Evolutionary conservation across 2,888 invertebrate species (phyloP).

Genomic region (Escarpia spicata): DNA sequence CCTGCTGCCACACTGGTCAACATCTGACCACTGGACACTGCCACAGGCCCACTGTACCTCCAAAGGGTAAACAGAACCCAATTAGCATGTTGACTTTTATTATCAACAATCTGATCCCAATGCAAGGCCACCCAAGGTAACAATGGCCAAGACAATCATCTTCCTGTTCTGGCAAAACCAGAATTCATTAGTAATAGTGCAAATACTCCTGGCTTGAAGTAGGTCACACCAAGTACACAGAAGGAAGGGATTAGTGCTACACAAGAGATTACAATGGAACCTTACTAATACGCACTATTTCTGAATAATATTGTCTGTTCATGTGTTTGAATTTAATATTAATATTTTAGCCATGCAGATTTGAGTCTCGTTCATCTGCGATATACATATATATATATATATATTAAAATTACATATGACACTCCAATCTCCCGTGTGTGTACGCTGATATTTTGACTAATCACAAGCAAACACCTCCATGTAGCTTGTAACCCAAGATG

Average conservation of each 20-base stretch:
- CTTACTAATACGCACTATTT: neutral
- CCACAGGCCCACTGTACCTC: neutral
- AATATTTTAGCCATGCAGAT: too few species aligned
- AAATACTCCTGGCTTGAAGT: neutral
- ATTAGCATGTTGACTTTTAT: neutral
- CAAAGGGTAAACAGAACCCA: neutral
- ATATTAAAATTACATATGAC: too few species aligned
- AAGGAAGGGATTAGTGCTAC: neutral
- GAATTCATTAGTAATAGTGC: slow-evolving; percentile 8
- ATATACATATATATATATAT: too few species aligned
- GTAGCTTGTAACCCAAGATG: too few species aligned
- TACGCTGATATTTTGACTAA: too few species aligned
- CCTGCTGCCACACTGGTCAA: neutral
- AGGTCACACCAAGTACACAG: neutral
- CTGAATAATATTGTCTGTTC: too few species aligned
- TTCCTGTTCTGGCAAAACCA: neutral
- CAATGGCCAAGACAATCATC: neutral
- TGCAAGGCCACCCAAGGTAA: neutral
- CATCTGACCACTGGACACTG: neutral
- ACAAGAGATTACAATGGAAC: neutral
- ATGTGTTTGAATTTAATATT: too few species aligned
- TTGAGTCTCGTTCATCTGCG: too few species aligned
- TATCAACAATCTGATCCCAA: neutral
- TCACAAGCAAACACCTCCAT: too few species aligned
- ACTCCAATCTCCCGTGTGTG: too few species aligned